Evolutionary conservation across 2,888 invertebrate species (phyloP), one percentile per base, ranked within the genome.

Genomic region (Nephrocerus scutellatus): DNA sequence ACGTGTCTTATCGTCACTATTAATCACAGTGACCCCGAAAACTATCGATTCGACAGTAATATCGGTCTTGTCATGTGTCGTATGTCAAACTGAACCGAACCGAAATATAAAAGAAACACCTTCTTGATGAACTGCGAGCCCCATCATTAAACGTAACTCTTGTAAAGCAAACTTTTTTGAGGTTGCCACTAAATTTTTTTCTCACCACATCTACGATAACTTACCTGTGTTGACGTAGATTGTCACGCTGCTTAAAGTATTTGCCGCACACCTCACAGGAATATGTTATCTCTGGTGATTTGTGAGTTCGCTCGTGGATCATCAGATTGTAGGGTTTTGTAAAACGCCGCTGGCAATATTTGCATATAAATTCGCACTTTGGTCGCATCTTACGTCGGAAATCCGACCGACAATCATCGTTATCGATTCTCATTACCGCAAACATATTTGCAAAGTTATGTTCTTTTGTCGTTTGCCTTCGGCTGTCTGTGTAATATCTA

Each of bases 241-340:
- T 89, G 73, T 97, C 96, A 76, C 96, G 96, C 68, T 95, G 77
- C 72, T 96, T 88, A 80, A 97, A 97, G 56, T 89, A 89, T 74
- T 95, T 95, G 62, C 91, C 89, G 73, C 96, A 97, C 56, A 95
- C 88, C 71, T 96, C 95, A 74, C 96, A 97, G 60, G 89, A 86
- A 74, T 90, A 97, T 40, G 93, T 91, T 62, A 95, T 78, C 74
- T 96, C 95, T 48, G 85, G 85, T 68, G 93, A 91, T 71, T 92
- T 92, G 76, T 97, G 96, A 59, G 93, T 95, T 70, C 95, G 79
- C 71, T 96, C 96, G 77, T 97, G 96, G 62, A 97, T 96, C 79
- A 96, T 83, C 68, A 97, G 78, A 74, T 97, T 97, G 77, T 97
- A 97, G 54, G 90, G 87, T 75, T 97, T 97, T 65, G 92, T 95